Percentiles rank a stretch among this genome's conserved stretches.
These are phyloP conservation scores for Platalea minor DNA, from an alignment of 2,797 vertebrate species.

Conservation along the genomic window DNA sequence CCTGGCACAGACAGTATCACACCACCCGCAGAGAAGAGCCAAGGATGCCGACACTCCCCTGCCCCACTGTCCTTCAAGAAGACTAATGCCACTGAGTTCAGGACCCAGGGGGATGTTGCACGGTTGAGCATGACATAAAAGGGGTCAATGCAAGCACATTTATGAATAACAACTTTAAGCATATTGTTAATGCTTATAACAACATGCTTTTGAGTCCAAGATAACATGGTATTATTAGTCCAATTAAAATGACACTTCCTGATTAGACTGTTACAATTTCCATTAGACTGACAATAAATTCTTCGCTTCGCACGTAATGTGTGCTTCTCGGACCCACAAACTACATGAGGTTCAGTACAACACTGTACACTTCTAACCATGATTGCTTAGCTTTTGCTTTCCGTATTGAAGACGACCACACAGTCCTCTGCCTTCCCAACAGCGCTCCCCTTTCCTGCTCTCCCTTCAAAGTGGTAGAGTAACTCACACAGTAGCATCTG, in stretches of 20 bases:
- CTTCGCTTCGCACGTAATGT: neutral
- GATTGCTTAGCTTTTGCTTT: neutral
- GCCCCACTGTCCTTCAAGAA: neutral
- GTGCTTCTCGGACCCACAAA: neutral
- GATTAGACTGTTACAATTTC: neutral
- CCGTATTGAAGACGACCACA: neutral
- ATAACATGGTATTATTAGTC: neutral
- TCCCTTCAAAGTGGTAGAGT: neutral
- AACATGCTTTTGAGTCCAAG: neutral
- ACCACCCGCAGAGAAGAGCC: neutral
- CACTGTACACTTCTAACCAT: neutral
- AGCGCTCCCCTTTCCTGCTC: neutral
- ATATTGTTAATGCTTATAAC: neutral
- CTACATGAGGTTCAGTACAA: neutral
- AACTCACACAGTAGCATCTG: neutral
- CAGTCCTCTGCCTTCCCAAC: neutral
- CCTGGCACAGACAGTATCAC: neutral
- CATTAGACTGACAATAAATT: neutral
- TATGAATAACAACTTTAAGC: neutral
- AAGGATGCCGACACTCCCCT: neutral
- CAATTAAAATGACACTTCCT: neutral
- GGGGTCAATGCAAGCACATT: neutral
- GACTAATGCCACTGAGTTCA: neutral
- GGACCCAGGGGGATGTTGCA: rapidly evolving
- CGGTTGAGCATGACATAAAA: neutral